These are phyloP conservation scores for Sylvia atricapilla DNA, from an alignment of 2,113 vertebrate species.

Conservation along the genomic window DNA sequence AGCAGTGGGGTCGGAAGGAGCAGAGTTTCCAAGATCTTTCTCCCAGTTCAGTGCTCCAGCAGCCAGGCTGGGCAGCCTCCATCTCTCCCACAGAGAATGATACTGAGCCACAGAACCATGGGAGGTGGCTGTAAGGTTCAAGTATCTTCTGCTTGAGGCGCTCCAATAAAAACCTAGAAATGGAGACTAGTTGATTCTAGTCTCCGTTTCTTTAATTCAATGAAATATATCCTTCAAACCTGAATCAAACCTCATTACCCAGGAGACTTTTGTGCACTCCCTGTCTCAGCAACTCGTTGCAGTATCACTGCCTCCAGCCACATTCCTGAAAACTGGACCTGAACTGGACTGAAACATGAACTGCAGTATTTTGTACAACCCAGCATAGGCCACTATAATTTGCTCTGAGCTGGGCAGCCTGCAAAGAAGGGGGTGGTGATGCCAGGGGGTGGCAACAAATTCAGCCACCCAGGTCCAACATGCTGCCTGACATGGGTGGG, in stretches of 20 bases:
- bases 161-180: neutral
- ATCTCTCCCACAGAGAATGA: neutral
- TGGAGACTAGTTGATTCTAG: neutral
- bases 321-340: neutral
- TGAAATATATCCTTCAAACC: neutral
- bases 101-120: neutral
- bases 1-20: neutral
- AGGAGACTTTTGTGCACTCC: neutral
- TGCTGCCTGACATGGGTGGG: neutral
- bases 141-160: neutral
- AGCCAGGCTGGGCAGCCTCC: neutral
- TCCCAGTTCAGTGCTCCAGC: neutral
- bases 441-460: neutral
- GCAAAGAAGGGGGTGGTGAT: neutral
- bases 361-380: neutral
- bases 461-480: neutral
- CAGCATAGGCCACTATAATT: fast-evolving
- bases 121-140: neutral
- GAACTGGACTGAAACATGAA: neutral
- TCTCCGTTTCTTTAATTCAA: neutral
- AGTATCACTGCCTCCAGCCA: neutral
- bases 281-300: neutral
- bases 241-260: neutral
- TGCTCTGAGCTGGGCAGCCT: neutral
- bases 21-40: neutral